Evolutionary conservation across 2,888 invertebrate species (phyloP).

Genomic region (Terebella lapidaria): DNA sequence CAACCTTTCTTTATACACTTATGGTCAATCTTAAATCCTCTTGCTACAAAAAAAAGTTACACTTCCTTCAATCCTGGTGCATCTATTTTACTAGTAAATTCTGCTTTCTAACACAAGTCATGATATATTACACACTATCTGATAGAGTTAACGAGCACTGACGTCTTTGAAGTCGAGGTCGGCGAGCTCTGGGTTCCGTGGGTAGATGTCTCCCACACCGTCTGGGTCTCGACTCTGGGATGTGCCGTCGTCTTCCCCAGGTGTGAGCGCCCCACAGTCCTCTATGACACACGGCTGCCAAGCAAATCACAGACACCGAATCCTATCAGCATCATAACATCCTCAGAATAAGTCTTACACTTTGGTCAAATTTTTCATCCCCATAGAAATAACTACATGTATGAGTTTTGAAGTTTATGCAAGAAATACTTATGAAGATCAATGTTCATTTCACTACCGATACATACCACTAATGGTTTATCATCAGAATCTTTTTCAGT

Average conservation of each 20-base stretch:
- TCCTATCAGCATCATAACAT: constrained; percentile 76
- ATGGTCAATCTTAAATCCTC: no score
- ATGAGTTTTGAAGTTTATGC: background rate
- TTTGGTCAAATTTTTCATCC: background rate
- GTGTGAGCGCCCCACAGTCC: constrained; percentile 80
- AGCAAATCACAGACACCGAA: no score
- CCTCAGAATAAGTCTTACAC: background rate
- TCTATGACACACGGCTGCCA: constrained; percentile 81
- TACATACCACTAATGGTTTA: background rate
- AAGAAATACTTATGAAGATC: background rate
- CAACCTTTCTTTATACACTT: no score
- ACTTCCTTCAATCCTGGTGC: no score
- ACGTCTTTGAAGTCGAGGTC: background rate
- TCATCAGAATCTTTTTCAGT: background rate
- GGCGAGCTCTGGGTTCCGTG: background rate
- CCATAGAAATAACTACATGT: background rate
- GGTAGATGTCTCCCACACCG: constrained; percentile 1
- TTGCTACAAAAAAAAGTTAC: no score
- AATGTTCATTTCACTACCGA: background rate
- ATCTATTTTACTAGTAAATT: no score
- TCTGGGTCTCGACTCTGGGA: background rate
- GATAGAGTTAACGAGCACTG: background rate
- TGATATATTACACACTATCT: no score
- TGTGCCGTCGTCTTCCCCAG: constrained; percentile 1
- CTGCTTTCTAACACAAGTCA: no score